Evolutionary conservation across 1,140 invertebrate species (phyloP).

Genomic region (Nymphalis io): DNA sequence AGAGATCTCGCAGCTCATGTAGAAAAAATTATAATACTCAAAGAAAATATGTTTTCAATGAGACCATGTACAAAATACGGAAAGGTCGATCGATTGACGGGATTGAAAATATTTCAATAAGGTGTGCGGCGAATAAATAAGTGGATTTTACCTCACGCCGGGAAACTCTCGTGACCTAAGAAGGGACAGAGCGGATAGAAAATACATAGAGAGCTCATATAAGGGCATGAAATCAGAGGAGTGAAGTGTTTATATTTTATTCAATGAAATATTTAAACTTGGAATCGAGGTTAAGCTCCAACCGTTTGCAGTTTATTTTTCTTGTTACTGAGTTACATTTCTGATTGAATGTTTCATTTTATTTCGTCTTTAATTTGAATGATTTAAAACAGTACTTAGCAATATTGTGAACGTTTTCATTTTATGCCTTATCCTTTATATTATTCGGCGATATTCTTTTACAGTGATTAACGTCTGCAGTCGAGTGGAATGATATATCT

Average conservation of each 20-base stretch:
- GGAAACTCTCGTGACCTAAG: conserved; percentile 36
- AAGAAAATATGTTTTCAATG: background rate
- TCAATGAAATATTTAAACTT: conserved; percentile 36
- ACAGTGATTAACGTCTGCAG: conserved; percentile 13
- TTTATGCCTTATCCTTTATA: conserved; percentile 7
- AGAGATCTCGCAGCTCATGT: background rate
- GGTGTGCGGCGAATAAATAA: conserved; percentile 15
- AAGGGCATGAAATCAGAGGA: conserved; percentile 39
- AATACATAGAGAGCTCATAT: conserved; percentile 33
- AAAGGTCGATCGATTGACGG: conserved; percentile 19
- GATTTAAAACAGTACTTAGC: conserved; percentile 2
- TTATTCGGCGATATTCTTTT: conserved; percentile 7
- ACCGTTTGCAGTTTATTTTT: background rate
- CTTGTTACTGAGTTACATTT: background rate
- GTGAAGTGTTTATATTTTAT: conserved; percentile 35
- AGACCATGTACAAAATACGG: conserved; percentile 13
- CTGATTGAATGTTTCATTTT: background rate
- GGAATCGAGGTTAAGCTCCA: conserved; percentile 25
- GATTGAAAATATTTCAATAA: conserved; percentile 25
- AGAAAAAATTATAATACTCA: background rate
- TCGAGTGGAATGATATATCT: conserved; percentile 31
- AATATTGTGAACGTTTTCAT: background rate
- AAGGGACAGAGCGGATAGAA: conserved; percentile 36
- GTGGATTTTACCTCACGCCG: conserved; percentile 35
- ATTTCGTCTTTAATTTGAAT: background rate